Evolutionary conservation across 1,140 invertebrate species (phyloP), one percentile per base, ranked within the genome.

Genomic region (Parapsyche elsis): DNA sequence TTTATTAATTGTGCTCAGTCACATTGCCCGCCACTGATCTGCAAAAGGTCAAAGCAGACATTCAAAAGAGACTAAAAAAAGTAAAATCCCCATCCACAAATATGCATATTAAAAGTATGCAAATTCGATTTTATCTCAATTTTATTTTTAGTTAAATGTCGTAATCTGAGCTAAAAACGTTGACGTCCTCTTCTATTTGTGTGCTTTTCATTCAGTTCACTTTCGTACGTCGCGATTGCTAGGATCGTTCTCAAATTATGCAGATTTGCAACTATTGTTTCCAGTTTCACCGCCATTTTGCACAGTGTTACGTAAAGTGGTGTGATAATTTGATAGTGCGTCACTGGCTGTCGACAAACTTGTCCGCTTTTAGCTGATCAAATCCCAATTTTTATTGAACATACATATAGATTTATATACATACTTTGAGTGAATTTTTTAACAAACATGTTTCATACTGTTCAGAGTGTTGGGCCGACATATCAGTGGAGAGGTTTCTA

Each of bases 401-500:
- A 16, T 61, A 21, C 10, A 53, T 53, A 53, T 53, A 61, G 5
- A n/a, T 21, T 19, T 61, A 61, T 2, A 19, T 61, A 0, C 19
- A 16, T 61, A 38, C 30, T 38, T 38, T 38, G 30, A 61, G 57
- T 21, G 16, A n/a, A 61, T 19, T 61, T 61, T n/a, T 38, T 7
- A 38, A 38, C 1, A 61, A 61, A 19, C 57, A 67, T 67, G 64
- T 67, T 67, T n/a, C 23, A 30, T 67, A 30, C 23, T 26, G 12
- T 67, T 67, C 9, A 21, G 21, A 19, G 64, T 67, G 21, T 14
- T 67, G 64, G 24, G 9, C 9, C 24, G 0, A 4, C n/a, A 57
- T 70, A 78, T 26, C 26, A 77, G 45, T 83, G 81, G 81, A 79
- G 78, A 46, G 80, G 83, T 75, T 81, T 83, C 74, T 49, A 75